Evolutionary conservation across 2,797 vertebrate species (phyloP).

Genomic region (Buceros bicornis): DNA sequence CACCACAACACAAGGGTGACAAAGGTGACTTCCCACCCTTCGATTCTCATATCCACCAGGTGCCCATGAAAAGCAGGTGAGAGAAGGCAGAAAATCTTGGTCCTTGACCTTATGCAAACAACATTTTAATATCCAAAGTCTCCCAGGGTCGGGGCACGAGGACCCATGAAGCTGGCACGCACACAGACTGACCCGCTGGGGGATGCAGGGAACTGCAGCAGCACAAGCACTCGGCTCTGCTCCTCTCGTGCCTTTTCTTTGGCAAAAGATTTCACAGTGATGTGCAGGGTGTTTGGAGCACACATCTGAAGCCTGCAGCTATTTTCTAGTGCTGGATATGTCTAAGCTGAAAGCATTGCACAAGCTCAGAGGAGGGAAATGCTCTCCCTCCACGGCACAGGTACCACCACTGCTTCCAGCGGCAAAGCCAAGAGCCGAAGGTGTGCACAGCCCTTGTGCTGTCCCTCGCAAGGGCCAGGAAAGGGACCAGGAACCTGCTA

Average conservation of each 20-base stretch:
- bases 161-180: not conserved
- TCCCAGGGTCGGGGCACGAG: not conserved
- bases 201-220: not conserved
- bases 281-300: too few species aligned
- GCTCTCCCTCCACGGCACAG: fast-evolving
- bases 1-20: not conserved
- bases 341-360: not conserved
- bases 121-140: not conserved
- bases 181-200: fast-evolving
- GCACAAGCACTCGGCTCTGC: not conserved
- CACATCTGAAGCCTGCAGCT: not conserved
- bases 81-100: not conserved
- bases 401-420: not conserved
- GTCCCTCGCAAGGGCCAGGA: not conserved
- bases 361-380: not conserved
- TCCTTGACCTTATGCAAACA: not conserved
- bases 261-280: not conserved
- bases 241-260: not conserved
- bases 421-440: not conserved
- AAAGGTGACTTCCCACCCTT: not conserved
- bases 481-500: not conserved
- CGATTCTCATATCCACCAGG: not conserved
- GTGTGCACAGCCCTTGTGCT: not conserved
- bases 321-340: not conserved
- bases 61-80: not conserved